Percentiles rank a stretch among this genome's conserved stretches.
These are phyloP conservation scores for Rhinatrema bivittatum DNA, from an alignment of 2,797 vertebrate genomes.

Conservation along the genomic window DNA sequence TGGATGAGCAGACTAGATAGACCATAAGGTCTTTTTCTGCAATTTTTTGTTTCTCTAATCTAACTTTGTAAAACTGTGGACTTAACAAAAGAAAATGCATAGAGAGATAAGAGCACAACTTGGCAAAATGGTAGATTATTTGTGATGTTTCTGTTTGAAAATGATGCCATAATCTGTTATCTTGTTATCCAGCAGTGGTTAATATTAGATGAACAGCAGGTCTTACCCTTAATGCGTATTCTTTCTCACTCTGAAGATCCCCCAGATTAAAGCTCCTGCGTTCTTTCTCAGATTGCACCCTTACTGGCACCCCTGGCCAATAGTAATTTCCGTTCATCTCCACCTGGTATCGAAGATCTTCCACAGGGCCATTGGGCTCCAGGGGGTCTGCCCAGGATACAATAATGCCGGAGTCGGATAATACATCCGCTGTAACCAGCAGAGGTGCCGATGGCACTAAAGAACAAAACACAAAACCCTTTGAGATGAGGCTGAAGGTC, in stretches of 20 bases:
- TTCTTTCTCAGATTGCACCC: constrained; percentile 5
- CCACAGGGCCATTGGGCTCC: not conserved
- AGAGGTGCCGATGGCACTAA: not conserved
- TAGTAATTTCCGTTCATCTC: constrained; percentile 12
- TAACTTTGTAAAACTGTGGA: too few relatives aligned
- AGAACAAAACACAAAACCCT: too few relatives aligned
- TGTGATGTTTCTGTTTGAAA: too few relatives aligned
- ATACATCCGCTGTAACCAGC: not conserved
- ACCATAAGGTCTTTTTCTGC: too few relatives aligned
- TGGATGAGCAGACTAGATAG: too few relatives aligned
- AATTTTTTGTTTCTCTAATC: too few relatives aligned
- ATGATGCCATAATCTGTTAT: too few relatives aligned
- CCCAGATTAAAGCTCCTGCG: not conserved
- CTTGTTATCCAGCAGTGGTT: too few relatives aligned
- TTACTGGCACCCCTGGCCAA: not conserved
- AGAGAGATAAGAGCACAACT: too few relatives aligned
- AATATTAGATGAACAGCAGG: constrained; percentile 9
- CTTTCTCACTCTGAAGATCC: not conserved
- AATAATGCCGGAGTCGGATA: not conserved
- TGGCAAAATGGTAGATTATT: too few relatives aligned
- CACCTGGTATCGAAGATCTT: not conserved
- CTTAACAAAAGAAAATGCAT: too few relatives aligned
- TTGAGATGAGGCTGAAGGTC: too few relatives aligned
- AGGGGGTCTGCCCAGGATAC: not conserved
- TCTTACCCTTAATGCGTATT: not conserved